Percentiles rank a stretch among this genome's conserved stretches.
These are phyloP conservation scores for Coreius guichenoti DNA, from an alignment of 2,797 vertebrate genomes.

Conservation along the genomic window DNA sequence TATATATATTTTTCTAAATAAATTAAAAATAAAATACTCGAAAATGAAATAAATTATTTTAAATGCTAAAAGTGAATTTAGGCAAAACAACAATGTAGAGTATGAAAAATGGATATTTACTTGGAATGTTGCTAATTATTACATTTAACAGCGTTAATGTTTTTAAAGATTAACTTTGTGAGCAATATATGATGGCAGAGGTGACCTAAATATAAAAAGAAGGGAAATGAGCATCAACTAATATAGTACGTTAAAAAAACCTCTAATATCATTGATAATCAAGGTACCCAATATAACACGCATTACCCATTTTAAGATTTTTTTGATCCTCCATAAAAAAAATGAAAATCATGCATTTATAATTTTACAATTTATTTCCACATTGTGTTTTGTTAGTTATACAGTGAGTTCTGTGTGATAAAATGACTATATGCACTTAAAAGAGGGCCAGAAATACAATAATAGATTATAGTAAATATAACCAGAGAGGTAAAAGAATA, in stretches of 20 bases:
- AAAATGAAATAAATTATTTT: background rate
- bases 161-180: background rate
- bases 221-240: background rate
- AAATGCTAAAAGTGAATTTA: background rate
- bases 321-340: background rate
- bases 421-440: background rate
- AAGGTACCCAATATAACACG: background rate
- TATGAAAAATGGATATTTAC: background rate
- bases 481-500: slow-evolving; percentile 16
- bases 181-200: background rate
- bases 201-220: background rate
- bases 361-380: background rate
- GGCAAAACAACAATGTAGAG: background rate
- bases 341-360: background rate
- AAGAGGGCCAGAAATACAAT: background rate
- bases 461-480: background rate
- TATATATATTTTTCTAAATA: background rate
- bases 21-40: background rate
- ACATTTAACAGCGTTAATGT: background rate
- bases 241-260: background rate
- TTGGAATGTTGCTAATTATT: background rate
- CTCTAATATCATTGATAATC: background rate
- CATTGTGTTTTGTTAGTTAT: background rate
- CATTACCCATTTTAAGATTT: background rate
- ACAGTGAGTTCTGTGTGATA: background rate